phyloP scores from a whole-genome alignment of 2,888 invertebrate species.

The Aradus depressus region DNA sequence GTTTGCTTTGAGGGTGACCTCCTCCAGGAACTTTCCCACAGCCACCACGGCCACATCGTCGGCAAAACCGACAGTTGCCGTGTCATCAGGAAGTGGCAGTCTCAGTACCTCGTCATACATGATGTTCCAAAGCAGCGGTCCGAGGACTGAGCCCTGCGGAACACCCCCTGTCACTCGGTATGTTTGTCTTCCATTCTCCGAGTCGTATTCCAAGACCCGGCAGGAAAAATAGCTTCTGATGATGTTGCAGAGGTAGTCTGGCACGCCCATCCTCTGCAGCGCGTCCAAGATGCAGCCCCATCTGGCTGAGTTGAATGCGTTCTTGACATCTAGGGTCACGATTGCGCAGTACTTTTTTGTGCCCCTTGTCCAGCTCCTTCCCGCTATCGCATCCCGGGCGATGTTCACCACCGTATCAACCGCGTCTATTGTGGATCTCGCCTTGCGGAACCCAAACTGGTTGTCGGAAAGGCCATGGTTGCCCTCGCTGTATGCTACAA shows the following conservation, averaged over 20 bases:
- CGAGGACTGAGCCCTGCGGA: slow-evolving; percentile 28
- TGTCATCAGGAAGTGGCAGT: slow-evolving; percentile 9
- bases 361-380: not conserved
- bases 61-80: slow-evolving; percentile 4
- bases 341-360: no score
- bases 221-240: slow-evolving; percentile 26
- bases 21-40: slow-evolving; percentile 7
- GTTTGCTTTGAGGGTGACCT: slow-evolving; percentile 14
- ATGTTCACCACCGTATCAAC: slow-evolving; percentile 17
- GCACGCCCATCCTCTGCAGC: slow-evolving; percentile 18
- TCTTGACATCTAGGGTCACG: slow-evolving; percentile 20
- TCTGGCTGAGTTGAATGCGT: slow-evolving; percentile 29
- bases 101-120: slow-evolving; percentile 25
- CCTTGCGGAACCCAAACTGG: slow-evolving; percentile 26
- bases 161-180: slow-evolving; percentile 23
- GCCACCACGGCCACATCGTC: slow-evolving; percentile 14
- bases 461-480: slow-evolving; percentile 24
- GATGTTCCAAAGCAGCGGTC: slow-evolving; percentile 29
- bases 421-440: slow-evolving; percentile 26
- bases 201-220: slow-evolving; percentile 24
- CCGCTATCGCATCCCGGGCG: not conserved
- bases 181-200: slow-evolving; percentile 18
- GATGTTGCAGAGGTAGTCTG: slow-evolving; percentile 25
- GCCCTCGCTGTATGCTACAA: slow-evolving; percentile 25
- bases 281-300: slow-evolving; percentile 24